Evolutionary conservation across 2,797 vertebrate genomes (phyloP).

Genomic region (Cryptoblepharus egeriae): DNA sequence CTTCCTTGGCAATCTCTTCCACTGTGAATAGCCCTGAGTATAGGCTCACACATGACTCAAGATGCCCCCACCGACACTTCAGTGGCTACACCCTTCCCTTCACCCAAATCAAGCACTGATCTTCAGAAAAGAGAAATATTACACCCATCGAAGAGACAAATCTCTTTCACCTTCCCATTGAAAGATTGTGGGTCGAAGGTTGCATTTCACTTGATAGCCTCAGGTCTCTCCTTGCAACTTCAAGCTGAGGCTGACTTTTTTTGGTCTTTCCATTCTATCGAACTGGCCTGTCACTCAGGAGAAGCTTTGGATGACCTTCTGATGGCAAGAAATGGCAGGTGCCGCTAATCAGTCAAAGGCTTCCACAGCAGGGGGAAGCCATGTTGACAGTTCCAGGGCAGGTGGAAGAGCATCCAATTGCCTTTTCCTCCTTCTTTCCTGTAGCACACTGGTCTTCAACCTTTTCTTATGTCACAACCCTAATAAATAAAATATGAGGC

Average conservation of each 20-base stretch:
- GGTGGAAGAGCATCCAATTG: not conserved
- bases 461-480: too few relatives aligned
- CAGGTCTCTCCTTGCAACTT: not conserved
- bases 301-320: not conserved
- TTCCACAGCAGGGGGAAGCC: not conserved
- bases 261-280: too few relatives aligned
- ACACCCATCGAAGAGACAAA: not conserved
- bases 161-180: not conserved
- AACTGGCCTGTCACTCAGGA: not conserved
- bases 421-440: not conserved
- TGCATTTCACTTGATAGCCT: not conserved
- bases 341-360: not conserved
- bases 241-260: not conserved
- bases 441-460: too few relatives aligned
- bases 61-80: too few relatives aligned
- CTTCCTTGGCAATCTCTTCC: too few relatives aligned
- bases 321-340: not conserved
- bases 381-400: not conserved
- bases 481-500: too few relatives aligned
- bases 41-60: too few relatives aligned
- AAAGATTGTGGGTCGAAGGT: not conserved
- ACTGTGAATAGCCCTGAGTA: too few relatives aligned
- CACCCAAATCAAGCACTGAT: not conserved
- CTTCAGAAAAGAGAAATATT: not conserved
- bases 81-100: not conserved